Percentiles rank a stretch among this genome's conserved stretches.
Evolutionary conservation across 2,113 vertebrate species (phyloP).

Genomic region (Corapipo altera): DNA sequence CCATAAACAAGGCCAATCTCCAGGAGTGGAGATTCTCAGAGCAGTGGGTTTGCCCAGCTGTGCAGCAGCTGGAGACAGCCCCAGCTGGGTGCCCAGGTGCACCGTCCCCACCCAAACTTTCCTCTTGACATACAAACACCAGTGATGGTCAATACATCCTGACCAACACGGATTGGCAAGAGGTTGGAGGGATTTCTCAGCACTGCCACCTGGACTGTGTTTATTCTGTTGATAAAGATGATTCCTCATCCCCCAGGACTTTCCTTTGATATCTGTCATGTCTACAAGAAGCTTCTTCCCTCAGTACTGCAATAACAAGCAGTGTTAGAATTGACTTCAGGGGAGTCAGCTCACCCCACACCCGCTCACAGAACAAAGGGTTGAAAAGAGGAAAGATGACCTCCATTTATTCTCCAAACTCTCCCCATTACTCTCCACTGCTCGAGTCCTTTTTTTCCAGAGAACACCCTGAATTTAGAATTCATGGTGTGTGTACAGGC

Average conservation of each 20-base stretch:
- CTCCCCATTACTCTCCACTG: neutral
- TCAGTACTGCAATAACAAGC: accelerated
- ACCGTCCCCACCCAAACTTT: neutral
- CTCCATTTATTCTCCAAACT: neutral
- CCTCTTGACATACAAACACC: accelerated
- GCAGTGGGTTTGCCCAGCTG: neutral
- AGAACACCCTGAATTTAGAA: neutral
- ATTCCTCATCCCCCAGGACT: neutral
- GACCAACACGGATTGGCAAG: accelerated
- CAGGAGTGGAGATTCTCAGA: accelerated
- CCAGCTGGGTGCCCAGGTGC: neutral
- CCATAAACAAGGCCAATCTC: accelerated
- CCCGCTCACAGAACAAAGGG: accelerated
- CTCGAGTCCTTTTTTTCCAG: neutral
- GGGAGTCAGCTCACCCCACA: neutral
- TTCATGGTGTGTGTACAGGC: neutral
- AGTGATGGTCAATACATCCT: accelerated
- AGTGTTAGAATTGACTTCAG: neutral
- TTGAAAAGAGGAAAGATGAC: neutral
- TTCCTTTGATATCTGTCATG: neutral
- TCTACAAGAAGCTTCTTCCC: neutral
- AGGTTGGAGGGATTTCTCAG: neutral
- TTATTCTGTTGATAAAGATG: neutral
- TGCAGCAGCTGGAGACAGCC: neutral
- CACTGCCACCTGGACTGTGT: neutral